Evolutionary conservation across 2,888 invertebrate species (phyloP), one percentile per base, ranked within the genome.

Genomic region (Ypsolopha sequella): DNA sequence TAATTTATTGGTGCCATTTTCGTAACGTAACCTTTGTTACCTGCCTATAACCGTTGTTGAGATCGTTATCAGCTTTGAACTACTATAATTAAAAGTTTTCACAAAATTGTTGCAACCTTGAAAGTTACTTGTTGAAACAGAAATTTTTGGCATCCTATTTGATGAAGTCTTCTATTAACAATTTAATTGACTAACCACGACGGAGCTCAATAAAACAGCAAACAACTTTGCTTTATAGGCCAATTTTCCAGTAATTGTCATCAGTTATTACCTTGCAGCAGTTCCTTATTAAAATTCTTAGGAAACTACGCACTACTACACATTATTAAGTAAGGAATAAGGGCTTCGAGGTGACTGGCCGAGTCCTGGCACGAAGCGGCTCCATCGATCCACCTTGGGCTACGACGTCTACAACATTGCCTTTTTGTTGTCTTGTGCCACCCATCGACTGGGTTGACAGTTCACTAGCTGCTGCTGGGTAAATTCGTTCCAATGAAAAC

Each of bases 271-370:
- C 39, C 13, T 41, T 41, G n/a, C 13, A 41, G 24, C 41, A n/a
- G 13, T 7, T 7, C n/a, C 6, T 41, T 41, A n/a, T 41, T 13
- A 11, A 41, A 41, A 11, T 41, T n/a, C n/a, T n/a, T 10, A 41
- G 39, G 24, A 39, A 49, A 33, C 34, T 38, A 50, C 41, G 43
- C 43, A 24, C 24, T 24, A 24, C 2, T 24, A 24, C 24, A 24
- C 4, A 24, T 24, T 14, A 9, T 6, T 34, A 24, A 39, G 41
- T 10, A 41, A 45, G 52, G 49, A 52, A 45, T 13, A 49, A 45
- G 33, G 49, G 39, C 35, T 34, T n/a, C 33, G 69, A 75, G 85
- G 84, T 86, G 74, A 80, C 57, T 84, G 85, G 68, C 82, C 84
- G 72, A 61, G 55, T 56, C 75, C 57, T 66, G 78, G 77, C 58